These are phyloP conservation scores for Eupsilia transversa DNA, from an alignment of 2,888 invertebrate species.

Conservation along the genomic window DNA sequence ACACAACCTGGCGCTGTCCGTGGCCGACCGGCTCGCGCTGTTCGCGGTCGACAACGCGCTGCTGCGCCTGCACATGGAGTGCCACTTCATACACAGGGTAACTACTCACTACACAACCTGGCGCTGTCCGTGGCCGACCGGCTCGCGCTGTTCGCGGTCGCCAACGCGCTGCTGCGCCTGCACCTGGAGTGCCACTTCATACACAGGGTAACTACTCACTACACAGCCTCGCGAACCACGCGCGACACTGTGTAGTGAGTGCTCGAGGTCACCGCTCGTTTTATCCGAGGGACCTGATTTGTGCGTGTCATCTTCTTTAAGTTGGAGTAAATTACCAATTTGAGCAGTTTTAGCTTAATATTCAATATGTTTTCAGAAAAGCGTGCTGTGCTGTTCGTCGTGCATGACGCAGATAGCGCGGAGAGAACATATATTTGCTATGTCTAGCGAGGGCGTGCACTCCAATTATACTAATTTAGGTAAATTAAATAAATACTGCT, in stretches of 20 bases:
- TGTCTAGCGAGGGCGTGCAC: constrained; percentile 87
- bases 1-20: constrained; percentile 83
- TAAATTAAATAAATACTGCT: constrained; percentile 42
- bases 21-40: constrained; percentile 82
- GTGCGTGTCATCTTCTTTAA: not conserved
- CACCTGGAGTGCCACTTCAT: constrained; percentile 81
- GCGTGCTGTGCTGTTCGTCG: constrained; percentile 79
- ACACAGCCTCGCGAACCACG: no score
- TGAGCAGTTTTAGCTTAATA: not conserved
- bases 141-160: constrained; percentile 76
- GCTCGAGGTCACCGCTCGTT: not conserved
- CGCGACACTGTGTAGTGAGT: no score
- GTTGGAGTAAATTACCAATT: not conserved
- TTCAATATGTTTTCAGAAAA: constrained; percentile 70
- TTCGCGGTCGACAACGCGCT: constrained; percentile 83
- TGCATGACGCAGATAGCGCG: constrained; percentile 80
- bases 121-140: constrained; percentile 59
- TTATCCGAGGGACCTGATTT: not conserved
- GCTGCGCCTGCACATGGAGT: constrained; percentile 84
- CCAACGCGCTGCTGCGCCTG: constrained; percentile 84
- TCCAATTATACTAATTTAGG: constrained; percentile 84
- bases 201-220: constrained; percentile 65
- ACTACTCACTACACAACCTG: constrained; percentile 53
- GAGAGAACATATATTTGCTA: constrained; percentile 81
- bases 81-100: constrained; percentile 76